Conservation (phyloP, 2,113 vertebrate species). For the Oceanodroma tethys region DNA sequence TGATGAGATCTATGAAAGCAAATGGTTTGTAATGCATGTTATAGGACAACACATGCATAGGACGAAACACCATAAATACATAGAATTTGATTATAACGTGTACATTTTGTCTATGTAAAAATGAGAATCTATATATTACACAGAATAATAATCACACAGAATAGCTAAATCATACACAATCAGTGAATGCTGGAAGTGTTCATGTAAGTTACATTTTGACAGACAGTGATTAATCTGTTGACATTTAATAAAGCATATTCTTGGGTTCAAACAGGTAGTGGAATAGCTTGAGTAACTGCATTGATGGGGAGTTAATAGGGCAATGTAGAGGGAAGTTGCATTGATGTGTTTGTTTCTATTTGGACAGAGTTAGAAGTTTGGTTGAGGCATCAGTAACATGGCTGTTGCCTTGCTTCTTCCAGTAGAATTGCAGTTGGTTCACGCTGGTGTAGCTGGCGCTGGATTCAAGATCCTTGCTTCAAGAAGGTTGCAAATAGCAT, state of each 20-base stretch:
- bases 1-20: not conserved
- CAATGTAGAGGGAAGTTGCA: not conserved
- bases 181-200: not conserved
- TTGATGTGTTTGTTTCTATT: not conserved
- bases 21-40: not conserved
- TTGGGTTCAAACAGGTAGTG: not conserved
- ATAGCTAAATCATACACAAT: not conserved
- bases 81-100: not conserved
- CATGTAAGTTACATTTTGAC: not conserved
- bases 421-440: not conserved
- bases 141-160: not conserved
- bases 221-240: not conserved
- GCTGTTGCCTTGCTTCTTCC: not conserved
- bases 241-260: not conserved
- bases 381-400: not conserved
- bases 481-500: not conserved
- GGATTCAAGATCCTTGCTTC: not conserved
- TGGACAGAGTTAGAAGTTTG: not conserved
- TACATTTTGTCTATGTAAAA: not conserved
- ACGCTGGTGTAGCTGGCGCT: not conserved
- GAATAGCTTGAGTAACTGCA: not conserved
- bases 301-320: not conserved
- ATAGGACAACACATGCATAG: not conserved
- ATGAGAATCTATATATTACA: not conserved
- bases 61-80: not conserved